These are phyloP conservation scores for Torymus aiolomorphi DNA, from an alignment of 2,888 invertebrate species.

Conservation along the genomic window DNA sequence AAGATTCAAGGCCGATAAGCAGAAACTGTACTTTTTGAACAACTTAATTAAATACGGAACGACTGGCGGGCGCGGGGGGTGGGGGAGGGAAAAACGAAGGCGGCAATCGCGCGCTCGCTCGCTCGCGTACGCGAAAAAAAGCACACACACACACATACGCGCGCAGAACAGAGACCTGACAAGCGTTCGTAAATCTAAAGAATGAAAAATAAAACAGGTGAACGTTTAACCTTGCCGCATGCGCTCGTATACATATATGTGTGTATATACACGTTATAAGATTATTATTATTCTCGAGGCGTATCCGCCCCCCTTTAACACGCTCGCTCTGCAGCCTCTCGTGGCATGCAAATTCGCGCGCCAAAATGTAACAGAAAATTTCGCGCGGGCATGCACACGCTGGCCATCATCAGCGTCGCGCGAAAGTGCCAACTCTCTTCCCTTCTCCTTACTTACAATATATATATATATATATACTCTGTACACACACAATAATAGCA, in stretches of 20 bases:
- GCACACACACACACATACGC: neutral
- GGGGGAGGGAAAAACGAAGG: neutral
- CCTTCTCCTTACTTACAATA: no score
- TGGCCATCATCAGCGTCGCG: no score
- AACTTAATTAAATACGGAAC: slow-evolving; percentile 56
- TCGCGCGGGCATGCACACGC: neutral
- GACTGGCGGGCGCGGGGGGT: neutral
- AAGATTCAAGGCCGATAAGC: slow-evolving; percentile 55
- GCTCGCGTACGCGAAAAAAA: no score
- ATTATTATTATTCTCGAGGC: slow-evolving; percentile 55
- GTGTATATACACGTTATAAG: neutral
- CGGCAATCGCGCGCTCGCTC: neutral
- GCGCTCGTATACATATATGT: neutral
- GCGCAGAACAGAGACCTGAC: slow-evolving; percentile 36
- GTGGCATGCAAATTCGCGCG: slow-evolving; percentile 9
- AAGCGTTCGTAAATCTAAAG: slow-evolving; percentile 51
- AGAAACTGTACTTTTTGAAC: slow-evolving; percentile 52
- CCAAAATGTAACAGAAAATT: slow-evolving; percentile 21
- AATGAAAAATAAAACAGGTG: slow-evolving; percentile 53
- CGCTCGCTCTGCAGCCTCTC: slow-evolving; percentile 15
- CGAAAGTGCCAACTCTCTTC: no score
- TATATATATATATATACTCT: no score
- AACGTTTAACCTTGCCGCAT: slow-evolving; percentile 54
- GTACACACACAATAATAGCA: no score
- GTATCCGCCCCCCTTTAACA: slow-evolving; percentile 47